These are phyloP conservation scores for Melanotaenia maccullochi DNA, from an alignment of 2,797 vertebrate species.

Conservation along the genomic window DNA sequence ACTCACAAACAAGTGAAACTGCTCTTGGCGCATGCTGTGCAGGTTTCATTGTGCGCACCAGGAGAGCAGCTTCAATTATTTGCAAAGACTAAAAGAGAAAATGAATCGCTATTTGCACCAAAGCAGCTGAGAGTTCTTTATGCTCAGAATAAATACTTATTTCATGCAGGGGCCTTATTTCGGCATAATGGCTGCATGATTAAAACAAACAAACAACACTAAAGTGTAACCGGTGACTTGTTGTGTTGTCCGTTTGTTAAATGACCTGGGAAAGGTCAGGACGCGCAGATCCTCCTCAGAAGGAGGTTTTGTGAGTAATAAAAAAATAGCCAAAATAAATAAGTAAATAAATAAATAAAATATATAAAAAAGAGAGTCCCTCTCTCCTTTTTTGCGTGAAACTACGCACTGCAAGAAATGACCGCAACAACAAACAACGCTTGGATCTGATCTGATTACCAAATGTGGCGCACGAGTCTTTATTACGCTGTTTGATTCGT, in stretches of 20 bases:
- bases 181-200: neutral
- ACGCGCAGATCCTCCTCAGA: slow-evolving; percentile 29
- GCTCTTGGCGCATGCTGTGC: neutral
- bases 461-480: neutral
- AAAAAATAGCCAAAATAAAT: slow-evolving; percentile 31
- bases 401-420: slow-evolving; percentile 62
- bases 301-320: slow-evolving; percentile 68
- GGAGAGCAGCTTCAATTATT: neutral
- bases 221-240: neutral
- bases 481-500: neutral
- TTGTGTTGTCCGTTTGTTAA: slow-evolving; percentile 6
- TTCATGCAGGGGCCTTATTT: neutral
- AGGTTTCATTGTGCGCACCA: neutral
- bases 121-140: neutral
- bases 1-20: neutral
- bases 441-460: neutral
- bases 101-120: neutral
- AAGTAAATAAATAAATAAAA: slow-evolving; percentile 84
- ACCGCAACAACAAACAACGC: neutral
- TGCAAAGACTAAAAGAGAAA: neutral
- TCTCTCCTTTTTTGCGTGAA: slow-evolving; percentile 33
- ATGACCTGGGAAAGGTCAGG: slow-evolving; percentile 28
- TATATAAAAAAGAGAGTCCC: too few relatives aligned
- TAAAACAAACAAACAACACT: too few relatives aligned
- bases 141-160: neutral